phyloP scores from a whole-genome alignment of 2,113 vertebrate genomes.

The Aix galericulata region DNA sequence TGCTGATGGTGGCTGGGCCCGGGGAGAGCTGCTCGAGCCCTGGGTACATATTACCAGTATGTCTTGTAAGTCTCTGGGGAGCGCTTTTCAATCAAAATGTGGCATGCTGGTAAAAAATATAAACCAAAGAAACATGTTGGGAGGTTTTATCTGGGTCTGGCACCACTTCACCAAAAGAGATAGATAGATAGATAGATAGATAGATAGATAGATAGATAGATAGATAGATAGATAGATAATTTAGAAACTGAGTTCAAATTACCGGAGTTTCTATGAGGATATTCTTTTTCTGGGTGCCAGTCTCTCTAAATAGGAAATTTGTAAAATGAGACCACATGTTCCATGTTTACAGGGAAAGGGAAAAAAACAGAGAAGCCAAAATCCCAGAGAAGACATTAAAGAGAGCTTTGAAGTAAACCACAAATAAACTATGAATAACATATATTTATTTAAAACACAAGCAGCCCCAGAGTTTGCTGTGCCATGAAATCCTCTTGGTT shows the following conservation, averaged over 20 bases:
- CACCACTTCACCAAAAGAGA: not conserved
- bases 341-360: not conserved
- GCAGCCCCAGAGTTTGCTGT: rapidly evolving
- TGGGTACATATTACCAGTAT: not conserved
- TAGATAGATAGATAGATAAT: too few species aligned
- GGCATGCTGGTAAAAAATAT: not conserved
- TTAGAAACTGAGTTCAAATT: not conserved
- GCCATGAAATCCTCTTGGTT: not conserved
- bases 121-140: not conserved
- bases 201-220: too few species aligned
- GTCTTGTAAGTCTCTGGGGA: not conserved
- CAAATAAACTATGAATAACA: not conserved
- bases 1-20: too few species aligned
- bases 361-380: not conserved
- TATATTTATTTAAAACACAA: not conserved
- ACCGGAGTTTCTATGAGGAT: rapidly evolving
- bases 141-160: not conserved
- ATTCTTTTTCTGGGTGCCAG: not conserved
- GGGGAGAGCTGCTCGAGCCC: not conserved
- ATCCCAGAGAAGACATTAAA: not conserved
- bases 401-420: not conserved
- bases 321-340: not conserved
- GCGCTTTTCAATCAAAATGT: not conserved
- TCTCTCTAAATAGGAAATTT: not conserved
- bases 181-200: too few species aligned